phyloP scores from a whole-genome alignment of 2,797 vertebrate genomes.

The Rhabdomys pumilio region DNA sequence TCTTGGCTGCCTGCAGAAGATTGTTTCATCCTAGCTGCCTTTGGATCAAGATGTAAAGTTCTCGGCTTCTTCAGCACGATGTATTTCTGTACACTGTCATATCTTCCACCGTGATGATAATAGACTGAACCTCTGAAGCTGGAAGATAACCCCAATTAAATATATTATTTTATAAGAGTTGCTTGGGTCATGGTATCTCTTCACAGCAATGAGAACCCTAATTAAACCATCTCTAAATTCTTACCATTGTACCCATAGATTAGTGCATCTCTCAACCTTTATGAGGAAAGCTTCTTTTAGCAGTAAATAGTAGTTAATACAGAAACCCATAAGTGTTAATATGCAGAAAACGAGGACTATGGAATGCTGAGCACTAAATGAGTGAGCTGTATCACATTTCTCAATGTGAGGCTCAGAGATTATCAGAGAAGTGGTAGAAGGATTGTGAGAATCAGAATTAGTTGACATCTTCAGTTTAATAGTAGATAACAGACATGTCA shows the following conservation, averaged over 20 bases:
- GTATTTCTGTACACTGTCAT: too few species aligned
- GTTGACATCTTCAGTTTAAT: neutral
- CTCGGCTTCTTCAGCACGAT: too few species aligned
- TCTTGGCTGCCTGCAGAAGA: too few species aligned
- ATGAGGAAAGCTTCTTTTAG: neutral
- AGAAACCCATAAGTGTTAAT: neutral
- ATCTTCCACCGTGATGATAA: too few species aligned
- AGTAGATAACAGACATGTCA: neutral
- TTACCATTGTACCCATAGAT: neutral
- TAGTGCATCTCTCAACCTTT: neutral
- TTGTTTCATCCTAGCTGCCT: too few species aligned
- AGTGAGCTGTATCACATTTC: neutral
- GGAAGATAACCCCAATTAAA: too few species aligned
- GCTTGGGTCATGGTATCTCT: too few species aligned
- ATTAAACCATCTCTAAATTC: too few species aligned
- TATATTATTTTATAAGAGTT: too few species aligned
- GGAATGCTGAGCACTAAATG: neutral
- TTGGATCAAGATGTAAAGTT: too few species aligned
- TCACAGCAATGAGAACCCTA: too few species aligned
- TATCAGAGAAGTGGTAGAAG: neutral
- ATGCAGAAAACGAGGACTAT: neutral
- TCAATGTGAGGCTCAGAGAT: neutral
- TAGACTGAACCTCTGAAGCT: too few species aligned
- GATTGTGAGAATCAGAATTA: neutral
- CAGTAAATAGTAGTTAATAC: neutral